Percentiles rank a stretch among this genome's conserved stretches.
Conservation (phyloP, 2,888 invertebrate genomes). For the Dasypogon diadema region DNA sequence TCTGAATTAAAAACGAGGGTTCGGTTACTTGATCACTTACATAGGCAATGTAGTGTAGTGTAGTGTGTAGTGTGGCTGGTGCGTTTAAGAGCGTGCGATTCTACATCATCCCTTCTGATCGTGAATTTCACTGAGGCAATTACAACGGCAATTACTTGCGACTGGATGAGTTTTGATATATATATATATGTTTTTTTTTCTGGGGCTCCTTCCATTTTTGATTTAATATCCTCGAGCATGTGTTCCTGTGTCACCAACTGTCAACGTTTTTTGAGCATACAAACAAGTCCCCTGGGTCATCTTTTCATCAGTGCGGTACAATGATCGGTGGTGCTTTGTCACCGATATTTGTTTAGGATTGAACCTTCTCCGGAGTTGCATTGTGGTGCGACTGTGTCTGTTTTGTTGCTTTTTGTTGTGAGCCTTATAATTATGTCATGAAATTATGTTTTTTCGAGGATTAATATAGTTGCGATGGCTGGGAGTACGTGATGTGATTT, state of each 20-base stretch:
- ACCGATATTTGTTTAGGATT: slow-evolving; percentile 43
- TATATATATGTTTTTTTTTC: no score
- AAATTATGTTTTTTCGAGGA: slow-evolving; percentile 47
- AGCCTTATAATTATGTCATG: slow-evolving; percentile 34
- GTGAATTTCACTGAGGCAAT: slow-evolving; percentile 37
- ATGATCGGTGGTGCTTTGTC: slow-evolving; percentile 1
- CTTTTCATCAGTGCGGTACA: not conserved
- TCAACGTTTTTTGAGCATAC: slow-evolving; percentile 36
- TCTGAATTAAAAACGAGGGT: slow-evolving; percentile 1
- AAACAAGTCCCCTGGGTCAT: slow-evolving; percentile 14
- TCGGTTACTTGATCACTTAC: no score
- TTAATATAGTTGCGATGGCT: slow-evolving; percentile 28
- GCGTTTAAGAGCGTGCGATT: not conserved
- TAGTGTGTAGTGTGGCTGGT: slow-evolving; percentile 4
- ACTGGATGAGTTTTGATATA: slow-evolving; percentile 50
- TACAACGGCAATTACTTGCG: slow-evolving; percentile 50
- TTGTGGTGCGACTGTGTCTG: not conserved
- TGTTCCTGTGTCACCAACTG: slow-evolving; percentile 17
- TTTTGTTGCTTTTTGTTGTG: not conserved
- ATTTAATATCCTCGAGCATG: slow-evolving; percentile 16
- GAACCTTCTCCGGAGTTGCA: not conserved
- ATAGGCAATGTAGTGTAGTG: no score
- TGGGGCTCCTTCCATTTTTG: slow-evolving; percentile 35
- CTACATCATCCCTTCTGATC: slow-evolving; percentile 43
- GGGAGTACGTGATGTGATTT: slow-evolving; percentile 44